Conservation (phyloP, 64 coral and sea anemone species). For the Montipora cactus region DNA sequence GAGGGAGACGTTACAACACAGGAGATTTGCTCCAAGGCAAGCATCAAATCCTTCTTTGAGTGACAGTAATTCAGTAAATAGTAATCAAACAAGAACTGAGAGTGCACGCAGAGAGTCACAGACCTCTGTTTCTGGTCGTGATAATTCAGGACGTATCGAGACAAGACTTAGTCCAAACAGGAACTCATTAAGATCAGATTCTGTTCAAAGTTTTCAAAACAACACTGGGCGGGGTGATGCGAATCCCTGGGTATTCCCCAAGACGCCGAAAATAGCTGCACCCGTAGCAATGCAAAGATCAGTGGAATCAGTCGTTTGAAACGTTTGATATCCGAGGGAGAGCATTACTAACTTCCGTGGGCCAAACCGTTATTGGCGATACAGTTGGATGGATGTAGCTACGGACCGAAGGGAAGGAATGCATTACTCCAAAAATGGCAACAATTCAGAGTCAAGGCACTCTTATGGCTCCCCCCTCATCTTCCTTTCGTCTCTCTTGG, state of each 20-base stretch:
- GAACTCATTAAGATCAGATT: background rate
- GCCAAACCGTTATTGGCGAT: too few relatives aligned
- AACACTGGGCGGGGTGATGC: background rate
- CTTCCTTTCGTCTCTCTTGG: too few relatives aligned
- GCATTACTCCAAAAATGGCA: too few relatives aligned
- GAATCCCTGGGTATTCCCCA: constrained; percentile 27
- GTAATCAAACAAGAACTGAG: background rate
- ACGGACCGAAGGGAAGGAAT: too few relatives aligned
- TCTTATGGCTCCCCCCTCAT: too few relatives aligned
- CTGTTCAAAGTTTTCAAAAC: constrained; percentile 3
- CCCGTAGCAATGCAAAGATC: background rate
- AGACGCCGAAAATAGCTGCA: background rate
- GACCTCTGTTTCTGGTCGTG: background rate
- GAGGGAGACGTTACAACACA: constrained; percentile 30
- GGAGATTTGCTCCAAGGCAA: constrained; percentile 6
- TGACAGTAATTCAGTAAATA: constrained; percentile 16
- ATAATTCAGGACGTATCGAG: background rate
- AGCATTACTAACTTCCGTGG: background rate
- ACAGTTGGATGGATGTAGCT: too few relatives aligned
- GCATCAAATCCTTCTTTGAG: constrained; percentile 35
- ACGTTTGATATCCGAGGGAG: background rate
- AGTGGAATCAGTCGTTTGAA: constrained; percentile 27
- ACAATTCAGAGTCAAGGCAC: too few relatives aligned
- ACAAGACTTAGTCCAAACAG: background rate
- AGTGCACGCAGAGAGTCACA: background rate